Conservation (phyloP, 2,113 vertebrate genomes). For the Cephalopterus ornatus region DNA sequence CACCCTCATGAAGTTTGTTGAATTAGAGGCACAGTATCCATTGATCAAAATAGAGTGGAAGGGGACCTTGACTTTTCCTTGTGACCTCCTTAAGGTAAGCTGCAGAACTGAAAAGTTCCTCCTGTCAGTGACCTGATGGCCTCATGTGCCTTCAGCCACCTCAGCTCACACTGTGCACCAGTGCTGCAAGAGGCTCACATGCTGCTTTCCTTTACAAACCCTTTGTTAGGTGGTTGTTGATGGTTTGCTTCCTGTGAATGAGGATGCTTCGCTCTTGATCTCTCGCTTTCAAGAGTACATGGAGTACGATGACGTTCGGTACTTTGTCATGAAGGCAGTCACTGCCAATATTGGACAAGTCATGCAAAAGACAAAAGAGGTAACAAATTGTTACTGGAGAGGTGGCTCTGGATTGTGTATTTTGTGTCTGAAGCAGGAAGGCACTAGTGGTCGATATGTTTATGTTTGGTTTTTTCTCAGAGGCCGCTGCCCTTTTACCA, state of each 20-base stretch:
- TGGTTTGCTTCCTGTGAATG: constrained; percentile 72
- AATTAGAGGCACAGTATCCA: constrained; percentile 79
- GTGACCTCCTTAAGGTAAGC: constrained; percentile 80
- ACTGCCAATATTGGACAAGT: constrained; percentile 66
- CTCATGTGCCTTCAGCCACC: accelerated
- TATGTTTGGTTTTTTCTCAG: neutral
- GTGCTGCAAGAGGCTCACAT: neutral
- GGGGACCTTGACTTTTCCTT: constrained; percentile 83
- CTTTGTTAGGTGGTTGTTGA: constrained; percentile 76
- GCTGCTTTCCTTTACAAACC: neutral
- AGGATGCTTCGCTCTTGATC: constrained; percentile 80
- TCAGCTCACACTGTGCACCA: neutral
- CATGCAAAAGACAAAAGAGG: constrained; percentile 80
- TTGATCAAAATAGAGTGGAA: constrained; percentile 84
- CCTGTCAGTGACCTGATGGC: accelerated
- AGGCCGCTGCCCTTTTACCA: constrained; percentile 69
- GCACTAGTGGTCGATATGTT: neutral
- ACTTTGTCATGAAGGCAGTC: constrained; percentile 82
- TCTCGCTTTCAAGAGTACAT: constrained; percentile 87
- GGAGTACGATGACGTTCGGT: constrained; percentile 86
- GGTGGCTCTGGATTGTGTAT: neutral
- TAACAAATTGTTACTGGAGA: neutral
- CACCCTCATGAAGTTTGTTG: constrained; percentile 88
- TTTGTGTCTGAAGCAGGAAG: accelerated
- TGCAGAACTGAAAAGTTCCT: neutral